A percentile compares a stretch with the other conserved stretches of the same genome.
Conservation (phyloP, 2,888 invertebrate genomes). For the Mimachlamys varia region DNA sequence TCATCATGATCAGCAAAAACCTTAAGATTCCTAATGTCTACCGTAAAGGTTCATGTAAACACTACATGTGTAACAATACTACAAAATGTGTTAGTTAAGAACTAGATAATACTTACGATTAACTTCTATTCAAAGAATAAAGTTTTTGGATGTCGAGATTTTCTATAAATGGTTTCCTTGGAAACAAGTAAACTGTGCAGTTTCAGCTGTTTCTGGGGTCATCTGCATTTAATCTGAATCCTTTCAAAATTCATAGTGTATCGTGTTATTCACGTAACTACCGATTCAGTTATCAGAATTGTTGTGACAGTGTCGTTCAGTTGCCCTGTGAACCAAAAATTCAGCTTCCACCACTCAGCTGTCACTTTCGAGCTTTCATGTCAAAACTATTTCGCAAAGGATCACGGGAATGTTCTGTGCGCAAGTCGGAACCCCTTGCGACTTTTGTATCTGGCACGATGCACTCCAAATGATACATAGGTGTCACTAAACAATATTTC, state of each 20-base stretch:
- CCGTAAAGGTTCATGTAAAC: no score
- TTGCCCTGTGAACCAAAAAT: background rate
- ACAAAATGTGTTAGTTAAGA: background rate
- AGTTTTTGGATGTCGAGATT: background rate
- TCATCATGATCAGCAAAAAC: no score
- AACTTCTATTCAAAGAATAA: background rate
- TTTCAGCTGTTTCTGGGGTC: slow-evolving; percentile 7
- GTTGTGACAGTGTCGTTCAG: background rate
- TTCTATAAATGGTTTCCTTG: slow-evolving; percentile 22
- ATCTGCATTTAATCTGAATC: background rate
- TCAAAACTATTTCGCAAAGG: slow-evolving; percentile 59
- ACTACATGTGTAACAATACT: no score
- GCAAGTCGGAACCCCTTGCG: background rate
- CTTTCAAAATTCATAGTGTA: background rate
- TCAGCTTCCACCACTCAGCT: background rate
- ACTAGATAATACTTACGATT: background rate
- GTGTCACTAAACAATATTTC: background rate
- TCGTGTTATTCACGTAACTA: background rate
- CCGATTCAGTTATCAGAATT: background rate
- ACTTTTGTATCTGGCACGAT: background rate
- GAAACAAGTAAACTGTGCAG: slow-evolving; percentile 7
- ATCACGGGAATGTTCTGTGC: slow-evolving; percentile 55
- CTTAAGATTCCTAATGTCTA: no score
- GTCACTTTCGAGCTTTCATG: slow-evolving; percentile 36
- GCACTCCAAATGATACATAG: background rate